Evolutionary conservation across 1,140 invertebrate genomes (phyloP).

Genomic region (Drosophila willistoni): DNA sequence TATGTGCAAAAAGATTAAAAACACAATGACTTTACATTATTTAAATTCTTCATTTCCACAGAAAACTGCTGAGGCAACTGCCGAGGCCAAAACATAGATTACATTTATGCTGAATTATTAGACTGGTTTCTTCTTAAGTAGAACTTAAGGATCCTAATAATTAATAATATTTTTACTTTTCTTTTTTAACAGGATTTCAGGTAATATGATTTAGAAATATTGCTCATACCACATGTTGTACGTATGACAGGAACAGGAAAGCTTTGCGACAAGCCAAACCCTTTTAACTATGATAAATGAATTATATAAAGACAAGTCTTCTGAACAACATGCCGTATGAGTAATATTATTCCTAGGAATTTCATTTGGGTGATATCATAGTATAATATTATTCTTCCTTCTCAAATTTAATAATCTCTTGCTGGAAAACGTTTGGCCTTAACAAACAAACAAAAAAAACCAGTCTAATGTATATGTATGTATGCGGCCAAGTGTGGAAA

Average conservation of each 20-base stretch:
- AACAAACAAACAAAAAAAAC: not conserved
- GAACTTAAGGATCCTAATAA: not conserved
- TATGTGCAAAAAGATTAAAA: conserved; percentile 64
- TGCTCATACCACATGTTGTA: not conserved
- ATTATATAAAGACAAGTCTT: too few relatives aligned
- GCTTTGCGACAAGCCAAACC: too few relatives aligned
- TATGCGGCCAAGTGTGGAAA: not conserved
- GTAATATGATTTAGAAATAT: not conserved
- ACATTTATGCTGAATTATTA: not conserved
- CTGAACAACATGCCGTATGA: not conserved
- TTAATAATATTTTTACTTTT: not conserved
- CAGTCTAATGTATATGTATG: not conserved
- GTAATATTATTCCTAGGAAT: not conserved
- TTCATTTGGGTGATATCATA: too few relatives aligned
- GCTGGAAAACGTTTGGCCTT: not conserved
- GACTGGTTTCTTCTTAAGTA: not conserved
- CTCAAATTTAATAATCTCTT: not conserved
- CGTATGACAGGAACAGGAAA: not conserved
- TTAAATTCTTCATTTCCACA: conserved; percentile 48
- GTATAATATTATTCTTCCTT: not conserved
- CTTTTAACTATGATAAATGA: too few relatives aligned
- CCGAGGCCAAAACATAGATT: not conserved
- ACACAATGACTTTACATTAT: conserved; percentile 52
- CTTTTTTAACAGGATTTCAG: not conserved
- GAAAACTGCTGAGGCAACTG: conserved; percentile 19